Conservation (phyloP, 2,797 vertebrate genomes). For the Oceanodroma leucorhoa region DNA sequence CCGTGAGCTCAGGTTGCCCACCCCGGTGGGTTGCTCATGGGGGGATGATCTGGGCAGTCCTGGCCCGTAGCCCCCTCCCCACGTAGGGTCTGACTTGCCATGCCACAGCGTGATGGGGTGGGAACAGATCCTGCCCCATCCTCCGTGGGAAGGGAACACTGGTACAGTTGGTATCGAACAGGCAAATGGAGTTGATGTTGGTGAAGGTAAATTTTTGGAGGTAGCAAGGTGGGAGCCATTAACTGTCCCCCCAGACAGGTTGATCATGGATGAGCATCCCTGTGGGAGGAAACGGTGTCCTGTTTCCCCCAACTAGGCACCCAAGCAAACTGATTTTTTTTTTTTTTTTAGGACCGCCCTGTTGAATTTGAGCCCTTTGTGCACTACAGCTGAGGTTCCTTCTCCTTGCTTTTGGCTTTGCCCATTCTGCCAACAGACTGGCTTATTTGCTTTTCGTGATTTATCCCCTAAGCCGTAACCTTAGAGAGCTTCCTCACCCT, state of each 20-base stretch:
- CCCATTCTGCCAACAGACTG: background rate
- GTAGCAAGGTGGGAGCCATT: background rate
- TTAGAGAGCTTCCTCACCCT: background rate
- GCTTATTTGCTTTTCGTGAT: background rate
- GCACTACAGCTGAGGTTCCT: fast-evolving
- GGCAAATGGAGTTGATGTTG: fast-evolving
- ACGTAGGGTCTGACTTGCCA: fast-evolving
- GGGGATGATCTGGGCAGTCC: background rate
- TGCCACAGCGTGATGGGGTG: fast-evolving
- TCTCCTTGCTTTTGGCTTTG: background rate
- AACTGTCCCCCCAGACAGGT: fast-evolving
- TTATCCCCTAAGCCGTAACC: background rate
- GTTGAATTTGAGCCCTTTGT: background rate
- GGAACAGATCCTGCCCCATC: background rate
- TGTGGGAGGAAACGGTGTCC: fast-evolving
- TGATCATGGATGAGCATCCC: background rate
- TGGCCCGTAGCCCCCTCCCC: fast-evolving
- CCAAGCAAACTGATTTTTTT: fast-evolving
- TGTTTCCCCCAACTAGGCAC: background rate
- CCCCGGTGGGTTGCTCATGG: fast-evolving
- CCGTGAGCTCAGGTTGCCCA: background rate
- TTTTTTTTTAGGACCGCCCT: background rate
- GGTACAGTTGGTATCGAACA: fast-evolving
- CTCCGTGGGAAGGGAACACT: fast-evolving
- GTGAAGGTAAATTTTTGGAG: background rate